Base-by-base conservation (phyloP, 2,797 vertebrate genomes). In the Carcharodon carcharias region DNA sequence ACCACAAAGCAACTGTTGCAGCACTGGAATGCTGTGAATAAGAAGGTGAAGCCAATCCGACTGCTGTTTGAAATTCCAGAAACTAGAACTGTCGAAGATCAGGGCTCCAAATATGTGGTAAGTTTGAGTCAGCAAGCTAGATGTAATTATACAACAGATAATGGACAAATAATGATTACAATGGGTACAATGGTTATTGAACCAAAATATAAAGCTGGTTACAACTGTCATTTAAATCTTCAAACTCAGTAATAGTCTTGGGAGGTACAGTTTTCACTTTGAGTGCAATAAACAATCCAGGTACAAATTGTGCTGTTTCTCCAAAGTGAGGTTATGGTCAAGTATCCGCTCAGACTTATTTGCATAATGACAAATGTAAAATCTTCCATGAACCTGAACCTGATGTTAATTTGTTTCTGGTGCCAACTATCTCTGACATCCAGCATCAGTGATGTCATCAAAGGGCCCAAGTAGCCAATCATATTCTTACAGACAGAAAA, bases 1-100 rank as follows among this genome's bases (percentile, higher is more conserved):
- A 99, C 99, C 96, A 99, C 99, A 0, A 98, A 98, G 96, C 98
- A 99, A 97, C 98, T 99, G 96, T 99, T 99, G 97, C 98, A 99
- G 96, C 98, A 99, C 18, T 98, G 98, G 98, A 97, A 96, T 96
- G 97, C 96, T 0, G 97, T 98, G 97, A 99, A 99, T 97, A 96
- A 97, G 92, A 96, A 94, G 18, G 97, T 98, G 96, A 98, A 97
- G 94, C 97, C 98, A 0, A 96, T 98, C 96, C 98, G 97, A 93
- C 98, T 99, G 88, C 97, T 99, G 96, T 99, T 99, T 96, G 98
- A 99, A 97, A 98, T 99, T 65, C 97, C 98, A 0, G 98, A 98
- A 0, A 96, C 98, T 92, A 98, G 98, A 65, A 98, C 98, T 0
- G 97, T 98, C 69, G 97, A 99, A 65, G 97, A 98, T 0, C 95